phyloP scores from a whole-genome alignment of 2,888 invertebrate genomes.

The Trypoxylon attenuatum region DNA sequence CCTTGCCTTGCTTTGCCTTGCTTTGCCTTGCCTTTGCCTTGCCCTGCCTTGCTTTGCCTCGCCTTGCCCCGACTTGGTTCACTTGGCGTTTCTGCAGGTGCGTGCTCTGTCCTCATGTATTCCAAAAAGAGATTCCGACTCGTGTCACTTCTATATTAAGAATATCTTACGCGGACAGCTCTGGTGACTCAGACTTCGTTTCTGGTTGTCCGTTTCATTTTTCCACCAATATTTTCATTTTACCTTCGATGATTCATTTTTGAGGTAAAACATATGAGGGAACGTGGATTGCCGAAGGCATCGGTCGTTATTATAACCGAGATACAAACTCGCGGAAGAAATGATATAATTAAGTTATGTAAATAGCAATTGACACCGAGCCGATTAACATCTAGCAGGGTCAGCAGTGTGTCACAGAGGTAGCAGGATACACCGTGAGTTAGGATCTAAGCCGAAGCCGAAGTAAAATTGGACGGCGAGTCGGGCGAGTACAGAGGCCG shows the following conservation, averaged over 20 bases:
- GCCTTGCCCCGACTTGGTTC: no score
- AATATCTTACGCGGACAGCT: conserved; percentile 19
- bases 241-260: not conserved
- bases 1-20: no score
- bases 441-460: conserved; percentile 18
- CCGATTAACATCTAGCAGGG: conserved; percentile 38
- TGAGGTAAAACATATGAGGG: no score
- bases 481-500: conserved; percentile 41
- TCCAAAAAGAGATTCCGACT: conserved; percentile 23
- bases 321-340: no score
- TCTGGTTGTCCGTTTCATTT: conserved; percentile 17
- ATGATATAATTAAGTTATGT: no score
- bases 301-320: not conserved
- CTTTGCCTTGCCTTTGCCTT: no score
- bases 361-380: not conserved
- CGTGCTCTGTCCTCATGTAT: conserved; percentile 6
- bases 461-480: conserved; percentile 1
- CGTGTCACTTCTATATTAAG: conserved; percentile 20
- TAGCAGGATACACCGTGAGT: conserved; percentile 22
- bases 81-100: not conserved
- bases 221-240: not conserved
- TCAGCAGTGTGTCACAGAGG: conserved; percentile 27
- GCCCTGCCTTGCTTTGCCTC: no score
- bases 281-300: not conserved
- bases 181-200: conserved; percentile 23